Base-by-base conservation (phyloP, 2,797 vertebrate species). In the Fundulus diaphanus region DNA sequence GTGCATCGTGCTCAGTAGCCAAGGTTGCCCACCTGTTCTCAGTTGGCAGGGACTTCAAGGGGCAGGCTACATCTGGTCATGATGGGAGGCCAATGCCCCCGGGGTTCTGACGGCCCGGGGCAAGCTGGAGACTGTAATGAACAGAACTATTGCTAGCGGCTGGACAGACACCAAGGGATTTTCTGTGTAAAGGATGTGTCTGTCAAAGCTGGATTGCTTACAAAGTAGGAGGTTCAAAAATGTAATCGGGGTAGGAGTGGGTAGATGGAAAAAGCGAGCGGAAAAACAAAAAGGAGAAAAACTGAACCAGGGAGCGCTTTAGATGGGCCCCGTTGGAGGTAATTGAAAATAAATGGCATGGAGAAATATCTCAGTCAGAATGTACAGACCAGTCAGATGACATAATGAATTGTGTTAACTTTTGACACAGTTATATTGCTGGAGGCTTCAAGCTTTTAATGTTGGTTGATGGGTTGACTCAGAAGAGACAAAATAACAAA, bases 31-130 rank as follows among this genome's bases (percentile, higher is more conserved):
- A 94, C 93, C 93, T 94, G 93, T 89, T 93, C 88, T 89, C 82
- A 0, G 75, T 90, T 95, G 94, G 93, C 93, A 93, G 81, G 37
- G 70, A 93, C 92, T 90, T 93, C 93, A 94, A 94, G 90, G 89
- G 80, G 87, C 87, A 82, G 83, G 80, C 86, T 89, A 92, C 94
- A 94, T 93, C 92, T 93, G 94, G 92, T 93, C 90, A 91, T 93
- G 92, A 93, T 48, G 79, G 88, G 80, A 83, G 85, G 87, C 81
- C 72, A 27, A 89, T 83, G 86, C 91, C 90, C 87, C 65, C 29
- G 8, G 85, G 87, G 87, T 81, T 87, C 68, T 37, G 72, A 84
- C 70, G 86, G 86, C 89, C 85, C 27, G 5, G 88, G 86, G 90
- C 90, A 92, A 91, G 90, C 88, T 91, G 90, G 86, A 91, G 82